Percentiles rank a stretch among this genome's conserved stretches.
phyloP scores from a whole-genome alignment of 2,113 vertebrate genomes.

The Urocynchramus pylzowi region DNA sequence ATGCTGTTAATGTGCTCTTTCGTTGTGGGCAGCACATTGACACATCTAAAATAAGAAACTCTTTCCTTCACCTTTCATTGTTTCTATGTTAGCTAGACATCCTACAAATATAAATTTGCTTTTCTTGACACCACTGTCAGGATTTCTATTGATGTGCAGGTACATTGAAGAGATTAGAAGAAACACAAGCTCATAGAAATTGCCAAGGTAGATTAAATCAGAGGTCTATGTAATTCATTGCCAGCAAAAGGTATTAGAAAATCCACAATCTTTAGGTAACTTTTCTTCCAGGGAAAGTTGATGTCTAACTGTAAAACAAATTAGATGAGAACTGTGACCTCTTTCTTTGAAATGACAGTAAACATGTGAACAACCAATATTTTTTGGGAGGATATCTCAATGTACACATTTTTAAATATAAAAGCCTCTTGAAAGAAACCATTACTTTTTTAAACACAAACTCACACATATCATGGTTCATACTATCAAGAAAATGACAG shows the following conservation, averaged over 20 bases:
- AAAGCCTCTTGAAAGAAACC: neutral
- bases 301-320: neutral
- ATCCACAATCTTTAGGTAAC: neutral
- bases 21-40: accelerated
- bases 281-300: neutral
- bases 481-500: neutral
- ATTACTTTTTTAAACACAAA: neutral
- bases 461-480: neutral
- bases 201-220: neutral
- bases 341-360: neutral
- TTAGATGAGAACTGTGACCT: neutral
- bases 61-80: neutral
- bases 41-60: neutral
- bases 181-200: neutral
- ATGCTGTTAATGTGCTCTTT: neutral
- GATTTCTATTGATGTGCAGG: neutral
- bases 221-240: neutral
- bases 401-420: neutral
- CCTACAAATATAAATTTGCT: neutral
- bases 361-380: neutral
- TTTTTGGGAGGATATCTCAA: neutral
- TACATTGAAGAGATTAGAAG: neutral
- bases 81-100: neutral
- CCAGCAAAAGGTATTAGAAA: neutral
- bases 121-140: neutral